Base-by-base conservation (phyloP, 2,113 vertebrate genomes). In the Tympanuchus pallidicinctus region DNA sequence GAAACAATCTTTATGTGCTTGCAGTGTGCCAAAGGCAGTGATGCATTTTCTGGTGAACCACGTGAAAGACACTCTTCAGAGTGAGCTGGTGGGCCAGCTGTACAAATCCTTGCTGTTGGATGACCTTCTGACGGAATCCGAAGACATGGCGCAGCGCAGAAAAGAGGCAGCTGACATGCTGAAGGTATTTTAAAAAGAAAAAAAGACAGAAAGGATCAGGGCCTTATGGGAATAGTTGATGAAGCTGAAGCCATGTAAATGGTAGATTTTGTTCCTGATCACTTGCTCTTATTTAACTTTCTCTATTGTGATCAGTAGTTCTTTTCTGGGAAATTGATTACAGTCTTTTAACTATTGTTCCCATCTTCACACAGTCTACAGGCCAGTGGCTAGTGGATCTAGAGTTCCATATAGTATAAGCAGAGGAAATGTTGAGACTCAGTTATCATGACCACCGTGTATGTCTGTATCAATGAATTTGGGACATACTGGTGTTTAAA, bases 31-130 rank as follows among this genome's bases (percentile, higher is more conserved):
- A 82, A 99, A 99, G 96, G 99, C 99, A 17, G 99, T 99, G 93
- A 99, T 99, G 99, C 99, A 99, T 97, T 99, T 99, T 96, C 97
- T 99, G 96, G 99, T 99, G 92, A 99, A 99, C 97, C 98, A 99
- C 0, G 99, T 99, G 94, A 99, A 99, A 94, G 99, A 99, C 92
- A 98, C 98, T 93, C 98, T 99, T 81, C 99, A 99, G 98, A 99
- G 99, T 77, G 99, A 99, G 97, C 97, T 99, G 92, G 99, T 99
- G 56, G 99, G 99, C 42, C 99, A 99, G 96, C 97, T 99, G 52
- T 99, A 99, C 75, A 99, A 99, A 93, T 97, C 99, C 3, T 97
- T 97, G 72, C 95, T 99, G 95, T 89, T 99, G 96, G 98, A 99
- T 32, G 99, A 99, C 91, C 98, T 99, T 88, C 98, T 99, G 77